phyloP scores from a whole-genome alignment of 2,113 vertebrate genomes.

The Herpetotheres cachinnans region DNA sequence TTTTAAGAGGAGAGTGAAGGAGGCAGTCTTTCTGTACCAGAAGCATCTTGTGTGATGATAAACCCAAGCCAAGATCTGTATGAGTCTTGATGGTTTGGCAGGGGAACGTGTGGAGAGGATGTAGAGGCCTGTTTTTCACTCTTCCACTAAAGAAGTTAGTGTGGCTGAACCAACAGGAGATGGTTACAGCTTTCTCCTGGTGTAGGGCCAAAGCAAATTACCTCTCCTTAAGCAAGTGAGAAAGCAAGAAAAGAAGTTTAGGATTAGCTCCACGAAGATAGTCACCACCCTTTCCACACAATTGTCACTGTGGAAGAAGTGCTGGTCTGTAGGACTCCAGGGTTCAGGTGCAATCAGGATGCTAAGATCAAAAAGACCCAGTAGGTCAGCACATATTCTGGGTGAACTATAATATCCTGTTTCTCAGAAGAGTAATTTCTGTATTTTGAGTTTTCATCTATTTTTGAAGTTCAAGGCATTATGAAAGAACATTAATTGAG shows the following conservation, averaged over 20 bases:
- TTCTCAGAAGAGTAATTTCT: neutral
- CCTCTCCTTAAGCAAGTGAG: neutral
- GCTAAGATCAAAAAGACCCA: neutral
- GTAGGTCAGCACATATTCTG: neutral
- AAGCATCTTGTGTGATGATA: neutral
- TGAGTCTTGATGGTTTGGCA: neutral
- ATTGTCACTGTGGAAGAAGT: neutral
- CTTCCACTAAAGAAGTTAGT: neutral
- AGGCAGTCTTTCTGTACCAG: neutral
- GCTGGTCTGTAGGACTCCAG: neutral
- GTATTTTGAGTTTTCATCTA: neutral
- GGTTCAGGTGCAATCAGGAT: neutral
- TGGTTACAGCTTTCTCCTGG: neutral
- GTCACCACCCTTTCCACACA: neutral
- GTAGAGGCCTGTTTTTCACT: neutral
- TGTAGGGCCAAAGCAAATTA: neutral
- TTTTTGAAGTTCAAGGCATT: neutral
- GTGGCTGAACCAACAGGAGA: neutral
- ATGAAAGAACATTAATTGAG: neutral
- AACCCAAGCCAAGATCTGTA: constrained; percentile 3
- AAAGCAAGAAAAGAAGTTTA: neutral
- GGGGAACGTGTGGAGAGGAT: neutral
- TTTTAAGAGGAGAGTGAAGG: neutral
- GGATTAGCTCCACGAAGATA: neutral
- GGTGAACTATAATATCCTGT: neutral